Conservation (phyloP, 2,797 vertebrate genomes). For the Eospalax fontanierii region DNA sequence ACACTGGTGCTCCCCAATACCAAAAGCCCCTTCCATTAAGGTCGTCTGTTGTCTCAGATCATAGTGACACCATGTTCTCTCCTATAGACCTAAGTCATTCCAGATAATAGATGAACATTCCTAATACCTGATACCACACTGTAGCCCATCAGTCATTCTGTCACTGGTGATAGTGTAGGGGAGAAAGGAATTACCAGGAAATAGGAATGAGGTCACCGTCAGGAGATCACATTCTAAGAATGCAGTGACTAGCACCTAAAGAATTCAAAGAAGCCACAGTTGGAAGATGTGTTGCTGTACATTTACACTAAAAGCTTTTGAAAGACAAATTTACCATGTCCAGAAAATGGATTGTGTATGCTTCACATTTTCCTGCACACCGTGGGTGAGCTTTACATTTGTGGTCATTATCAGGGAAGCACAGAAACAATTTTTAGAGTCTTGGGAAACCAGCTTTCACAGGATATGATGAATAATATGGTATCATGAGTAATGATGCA, state of each 20-base stretch:
- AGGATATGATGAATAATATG: neutral
- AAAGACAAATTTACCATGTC: conserved; percentile 9
- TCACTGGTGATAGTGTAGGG: neutral
- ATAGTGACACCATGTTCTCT: neutral
- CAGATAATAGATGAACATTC: neutral
- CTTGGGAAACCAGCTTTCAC: neutral
- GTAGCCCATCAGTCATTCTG: neutral
- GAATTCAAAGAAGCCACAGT: neutral
- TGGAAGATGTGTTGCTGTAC: neutral
- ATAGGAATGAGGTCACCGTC: neutral
- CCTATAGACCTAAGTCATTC: neutral
- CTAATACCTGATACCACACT: neutral
- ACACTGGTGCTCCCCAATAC: neutral
- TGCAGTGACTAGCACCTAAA: neutral
- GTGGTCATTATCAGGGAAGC: conserved; percentile 3
- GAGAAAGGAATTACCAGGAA: neutral
- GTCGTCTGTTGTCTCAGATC: neutral
- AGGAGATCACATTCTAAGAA: neutral
- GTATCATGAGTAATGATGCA: neutral
- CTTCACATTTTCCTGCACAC: neutral
- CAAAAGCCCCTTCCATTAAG: neutral
- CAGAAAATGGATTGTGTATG: conserved; percentile 3
- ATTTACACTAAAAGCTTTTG: neutral
- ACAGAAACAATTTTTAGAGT: neutral
- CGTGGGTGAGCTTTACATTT: neutral